Evolutionary conservation across 2,113 vertebrate genomes (phyloP).

Genomic region (Xiphophorus couchianus): DNA sequence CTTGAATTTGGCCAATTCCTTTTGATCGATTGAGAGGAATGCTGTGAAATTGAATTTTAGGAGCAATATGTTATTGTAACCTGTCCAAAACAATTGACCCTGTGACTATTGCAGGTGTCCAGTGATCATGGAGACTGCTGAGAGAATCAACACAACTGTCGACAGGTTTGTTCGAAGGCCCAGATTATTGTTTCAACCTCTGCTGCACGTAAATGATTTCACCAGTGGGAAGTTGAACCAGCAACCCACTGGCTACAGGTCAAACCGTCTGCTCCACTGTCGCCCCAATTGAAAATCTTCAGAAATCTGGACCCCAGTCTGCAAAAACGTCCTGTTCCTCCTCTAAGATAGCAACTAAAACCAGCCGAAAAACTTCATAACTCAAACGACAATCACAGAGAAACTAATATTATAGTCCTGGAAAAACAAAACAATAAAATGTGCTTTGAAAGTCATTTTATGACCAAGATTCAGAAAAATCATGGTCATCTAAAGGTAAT

Average conservation of each 20-base stretch:
- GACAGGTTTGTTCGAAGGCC: conserved; percentile 76
- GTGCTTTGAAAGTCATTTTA: too few species aligned
- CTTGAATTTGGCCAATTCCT: conserved; percentile 43
- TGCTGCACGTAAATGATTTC: too few species aligned
- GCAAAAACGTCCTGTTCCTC: neutral
- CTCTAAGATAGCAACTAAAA: neutral
- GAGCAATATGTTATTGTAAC: neutral
- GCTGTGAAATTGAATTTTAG: neutral
- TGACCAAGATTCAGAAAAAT: too few species aligned
- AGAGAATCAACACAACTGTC: conserved; percentile 76
- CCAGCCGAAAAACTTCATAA: too few species aligned
- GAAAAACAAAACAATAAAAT: too few species aligned
- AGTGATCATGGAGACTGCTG: conserved; percentile 71
- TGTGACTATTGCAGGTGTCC: conserved; percentile 69
- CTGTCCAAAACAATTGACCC: too few species aligned
- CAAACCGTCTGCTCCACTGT: too few species aligned
- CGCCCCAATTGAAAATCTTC: neutral
- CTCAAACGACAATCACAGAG: too few species aligned
- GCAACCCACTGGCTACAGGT: too few species aligned
- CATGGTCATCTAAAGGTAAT: too few species aligned
- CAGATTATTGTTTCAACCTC: neutral
- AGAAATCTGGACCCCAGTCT: neutral
- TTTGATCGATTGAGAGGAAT: conserved; percentile 13
- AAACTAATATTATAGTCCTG: too few species aligned
- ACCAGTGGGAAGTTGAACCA: too few species aligned